Base-by-base conservation (phyloP, 2,888 invertebrate species). In the Erebia palarica region DNA sequence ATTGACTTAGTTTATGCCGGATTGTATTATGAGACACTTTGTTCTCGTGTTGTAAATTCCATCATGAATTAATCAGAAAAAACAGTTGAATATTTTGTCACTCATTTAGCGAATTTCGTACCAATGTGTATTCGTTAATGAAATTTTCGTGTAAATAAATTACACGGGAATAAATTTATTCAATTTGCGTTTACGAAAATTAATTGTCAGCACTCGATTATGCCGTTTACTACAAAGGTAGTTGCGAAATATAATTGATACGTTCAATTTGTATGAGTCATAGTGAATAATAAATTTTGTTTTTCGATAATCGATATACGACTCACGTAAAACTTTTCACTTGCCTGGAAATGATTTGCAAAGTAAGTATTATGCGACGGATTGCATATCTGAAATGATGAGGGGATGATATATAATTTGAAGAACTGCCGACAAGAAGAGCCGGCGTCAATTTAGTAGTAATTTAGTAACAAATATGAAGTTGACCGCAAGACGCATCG, bases 151-250 rank as follows among this genome's bases (percentile, higher is more conserved):
- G 60, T 65, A 65, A 70, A 60, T 65, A 65, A 70, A 65, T 70
- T 60, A 70, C 36, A 61, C 63, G n/a, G n/a, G 49, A 27, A 70
- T 70, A 66, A 70, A 70, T 65, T 70, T 55, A 70, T 70, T 66
- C 65, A 53, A 65, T 70, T 66, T 61, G 55, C 60, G 65, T 65
- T 61, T 55, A 65, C 65, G 65, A 55, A 70, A 60, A 66, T 65
- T 70, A 66, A 70, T 66, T 70, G 65, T 60, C 65, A 47, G 70
- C 51, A 66, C 70, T 70, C 65, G 60, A 60, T 70, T 70, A 70
- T 66, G 49, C 47, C 51, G 21, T 65, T 66, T 53, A 66, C 70
- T 59, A 59, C 67, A 70, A 65, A 65, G 65, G 65, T 60, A 65
- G 65, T n/a, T n/a, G n/a, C 51, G 42, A 44, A 70, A 70, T 70